phyloP scores from a whole-genome alignment of 2,888 invertebrate genomes.

The Synergus laeviventris region DNA sequence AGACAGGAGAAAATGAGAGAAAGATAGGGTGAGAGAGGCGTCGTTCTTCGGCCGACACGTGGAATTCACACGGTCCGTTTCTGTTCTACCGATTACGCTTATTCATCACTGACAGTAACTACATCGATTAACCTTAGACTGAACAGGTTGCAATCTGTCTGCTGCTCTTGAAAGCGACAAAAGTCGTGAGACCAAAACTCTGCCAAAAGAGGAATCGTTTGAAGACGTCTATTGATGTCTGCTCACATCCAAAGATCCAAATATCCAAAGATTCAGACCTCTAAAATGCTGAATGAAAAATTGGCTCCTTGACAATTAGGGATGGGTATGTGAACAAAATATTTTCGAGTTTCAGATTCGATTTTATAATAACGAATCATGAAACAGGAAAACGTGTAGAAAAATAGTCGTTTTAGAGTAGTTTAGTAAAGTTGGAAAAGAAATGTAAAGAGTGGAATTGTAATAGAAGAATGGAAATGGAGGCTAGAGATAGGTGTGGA shows the following conservation, averaged over 20 bases:
- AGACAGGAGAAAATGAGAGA: constrained; percentile 52
- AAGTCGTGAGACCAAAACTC: background rate
- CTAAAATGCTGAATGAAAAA: no score
- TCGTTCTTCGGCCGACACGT: constrained; percentile 53
- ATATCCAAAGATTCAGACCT: background rate
- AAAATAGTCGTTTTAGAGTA: no score
- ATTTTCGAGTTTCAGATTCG: no score
- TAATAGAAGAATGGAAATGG: no score
- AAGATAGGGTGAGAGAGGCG: constrained; percentile 48
- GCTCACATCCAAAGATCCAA: background rate
- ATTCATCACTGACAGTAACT: constrained; percentile 67
- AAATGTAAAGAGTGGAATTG: no score
- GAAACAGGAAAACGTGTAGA: no score
- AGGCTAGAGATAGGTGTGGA: no score
- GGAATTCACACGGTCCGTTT: constrained; percentile 71
- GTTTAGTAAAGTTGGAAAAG: no score
- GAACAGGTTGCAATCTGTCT: background rate
- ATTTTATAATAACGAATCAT: no score
- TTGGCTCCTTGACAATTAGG: no score
- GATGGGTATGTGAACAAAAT: no score
- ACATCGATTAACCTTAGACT: constrained; percentile 34
- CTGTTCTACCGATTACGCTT: constrained; percentile 65
- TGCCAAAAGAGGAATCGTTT: background rate
- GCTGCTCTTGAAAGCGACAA: background rate
- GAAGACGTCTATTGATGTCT: background rate